A percentile compares a stretch with the other conserved stretches of the same genome.
phyloP scores from a whole-genome alignment of 2,888 invertebrate genomes.

The Apocheima hispidaria region DNA sequence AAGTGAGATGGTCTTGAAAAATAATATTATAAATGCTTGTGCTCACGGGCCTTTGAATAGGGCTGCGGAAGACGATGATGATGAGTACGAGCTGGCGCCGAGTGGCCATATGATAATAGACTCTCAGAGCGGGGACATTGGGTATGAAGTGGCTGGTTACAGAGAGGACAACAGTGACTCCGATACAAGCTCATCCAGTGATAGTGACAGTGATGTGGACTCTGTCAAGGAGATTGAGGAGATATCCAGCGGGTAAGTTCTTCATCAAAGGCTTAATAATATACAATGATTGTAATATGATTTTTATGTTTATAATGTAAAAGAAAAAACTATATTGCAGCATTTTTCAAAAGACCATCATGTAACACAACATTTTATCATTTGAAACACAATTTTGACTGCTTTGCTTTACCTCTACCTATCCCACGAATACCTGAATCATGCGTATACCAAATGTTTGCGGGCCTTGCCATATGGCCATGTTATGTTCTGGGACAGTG shows the following conservation, averaged over 20 bases:
- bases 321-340: too few relatives aligned
- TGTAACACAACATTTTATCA: too few relatives aligned
- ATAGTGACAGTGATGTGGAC: constrained; percentile 78
- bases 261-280: too few relatives aligned
- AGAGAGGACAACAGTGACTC: constrained; percentile 73
- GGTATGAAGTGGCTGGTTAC: constrained; percentile 80
- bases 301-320: too few relatives aligned
- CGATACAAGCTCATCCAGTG: constrained; percentile 69
- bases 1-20: constrained; percentile 82
- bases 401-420: too few relatives aligned
- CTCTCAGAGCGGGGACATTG: constrained; percentile 74
- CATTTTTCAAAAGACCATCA: too few relatives aligned
- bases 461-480: too few relatives aligned
- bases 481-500: too few relatives aligned
- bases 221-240: constrained; percentile 80
- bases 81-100: constrained; percentile 61
- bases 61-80: constrained; percentile 46
- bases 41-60: constrained; percentile 77
- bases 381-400: too few relatives aligned
- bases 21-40: constrained; percentile 82
- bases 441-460: too few relatives aligned
- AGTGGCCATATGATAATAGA: constrained; percentile 80
- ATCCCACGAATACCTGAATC: too few relatives aligned
- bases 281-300: too few relatives aligned
- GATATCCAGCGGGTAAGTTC: constrained; percentile 73